Conservation (phyloP, 1,140 invertebrate genomes). For the Heliconius melpomene region DNA sequence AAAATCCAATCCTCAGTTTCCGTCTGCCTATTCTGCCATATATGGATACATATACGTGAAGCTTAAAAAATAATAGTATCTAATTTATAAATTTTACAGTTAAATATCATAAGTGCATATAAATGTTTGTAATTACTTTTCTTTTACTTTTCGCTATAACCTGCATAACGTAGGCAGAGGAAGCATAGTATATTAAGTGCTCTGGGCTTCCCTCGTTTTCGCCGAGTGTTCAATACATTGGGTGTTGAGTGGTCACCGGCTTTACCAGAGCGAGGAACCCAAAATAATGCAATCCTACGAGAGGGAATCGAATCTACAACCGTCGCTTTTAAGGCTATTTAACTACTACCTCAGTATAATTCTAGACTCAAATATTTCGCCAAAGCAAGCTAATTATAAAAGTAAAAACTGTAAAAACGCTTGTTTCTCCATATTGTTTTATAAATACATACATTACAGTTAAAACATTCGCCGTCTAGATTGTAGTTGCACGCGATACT, state of each 20-base stretch:
- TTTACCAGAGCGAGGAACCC: neutral
- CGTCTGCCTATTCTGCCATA: too few species aligned
- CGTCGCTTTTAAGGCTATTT: too few species aligned
- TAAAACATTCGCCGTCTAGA: neutral
- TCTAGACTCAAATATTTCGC: too few species aligned
- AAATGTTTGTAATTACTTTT: neutral
- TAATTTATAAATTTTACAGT: too few species aligned
- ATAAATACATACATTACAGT: neutral
- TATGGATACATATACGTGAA: too few species aligned
- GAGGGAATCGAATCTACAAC: too few species aligned
- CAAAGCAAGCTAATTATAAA: neutral
- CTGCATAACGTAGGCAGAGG: neutral
- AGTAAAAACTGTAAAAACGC: neutral
- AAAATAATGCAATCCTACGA: neutral
- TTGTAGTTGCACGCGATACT: neutral
- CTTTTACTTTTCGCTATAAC: neutral
- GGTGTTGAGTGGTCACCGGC: neutral
- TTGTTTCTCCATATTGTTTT: neutral
- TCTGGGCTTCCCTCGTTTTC: too few species aligned
- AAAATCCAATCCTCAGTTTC: too few species aligned
- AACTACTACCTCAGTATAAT: too few species aligned
- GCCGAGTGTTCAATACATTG: neutral
- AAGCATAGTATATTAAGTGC: neutral
- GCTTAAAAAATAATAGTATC: too few species aligned
- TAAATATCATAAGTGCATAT: too few species aligned